A percentile compares a stretch with the other conserved stretches of the same genome.
Conservation (phyloP, 1,140 invertebrate genomes). For the roundworm (Caenorhabditis elegans) region DNA sequence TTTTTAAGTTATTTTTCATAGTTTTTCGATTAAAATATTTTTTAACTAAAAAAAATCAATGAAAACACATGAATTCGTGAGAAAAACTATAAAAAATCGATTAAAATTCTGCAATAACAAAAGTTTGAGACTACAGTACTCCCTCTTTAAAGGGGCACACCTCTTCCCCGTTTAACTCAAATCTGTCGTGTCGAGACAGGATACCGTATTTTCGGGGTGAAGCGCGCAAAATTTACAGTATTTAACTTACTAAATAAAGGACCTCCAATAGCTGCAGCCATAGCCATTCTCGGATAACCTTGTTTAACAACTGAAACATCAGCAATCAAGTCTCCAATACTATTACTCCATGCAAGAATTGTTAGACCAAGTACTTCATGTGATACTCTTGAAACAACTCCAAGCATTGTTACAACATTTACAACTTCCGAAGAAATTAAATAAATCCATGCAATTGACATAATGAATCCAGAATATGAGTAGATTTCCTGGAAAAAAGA, state of each 20-base stretch:
- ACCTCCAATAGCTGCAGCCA: slow-evolving; percentile 75
- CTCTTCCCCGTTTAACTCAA: too few species aligned
- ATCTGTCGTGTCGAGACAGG: too few species aligned
- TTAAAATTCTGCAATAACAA: too few species aligned
- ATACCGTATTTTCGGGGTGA: too few species aligned
- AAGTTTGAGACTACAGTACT: too few species aligned
- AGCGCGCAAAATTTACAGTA: too few species aligned
- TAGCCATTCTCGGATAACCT: slow-evolving; percentile 75
- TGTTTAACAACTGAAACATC: slow-evolving; percentile 73
- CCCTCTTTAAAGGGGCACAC: too few species aligned
- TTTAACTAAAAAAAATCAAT: too few species aligned
- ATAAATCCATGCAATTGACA: slow-evolving; percentile 75
- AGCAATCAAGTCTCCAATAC: slow-evolving; percentile 75
- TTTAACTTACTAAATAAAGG: slow-evolving; percentile 71
- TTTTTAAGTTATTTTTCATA: too few species aligned
- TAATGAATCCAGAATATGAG: slow-evolving; percentile 73
- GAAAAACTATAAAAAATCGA: too few species aligned
- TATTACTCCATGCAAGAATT: slow-evolving; percentile 77
- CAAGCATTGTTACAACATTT: slow-evolving; percentile 70
- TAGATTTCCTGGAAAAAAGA: slow-evolving; percentile 41
- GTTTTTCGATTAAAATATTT: too few species aligned
- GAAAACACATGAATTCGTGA: too few species aligned
- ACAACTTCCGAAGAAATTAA: slow-evolving; percentile 74
- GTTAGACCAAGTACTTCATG: slow-evolving; percentile 74
- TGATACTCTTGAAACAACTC: slow-evolving; percentile 52